Evolutionary conservation across 2,113 vertebrate genomes (phyloP), one percentile per base, ranked within the genome.

Genomic region (Pseudopipra pipra): DNA sequence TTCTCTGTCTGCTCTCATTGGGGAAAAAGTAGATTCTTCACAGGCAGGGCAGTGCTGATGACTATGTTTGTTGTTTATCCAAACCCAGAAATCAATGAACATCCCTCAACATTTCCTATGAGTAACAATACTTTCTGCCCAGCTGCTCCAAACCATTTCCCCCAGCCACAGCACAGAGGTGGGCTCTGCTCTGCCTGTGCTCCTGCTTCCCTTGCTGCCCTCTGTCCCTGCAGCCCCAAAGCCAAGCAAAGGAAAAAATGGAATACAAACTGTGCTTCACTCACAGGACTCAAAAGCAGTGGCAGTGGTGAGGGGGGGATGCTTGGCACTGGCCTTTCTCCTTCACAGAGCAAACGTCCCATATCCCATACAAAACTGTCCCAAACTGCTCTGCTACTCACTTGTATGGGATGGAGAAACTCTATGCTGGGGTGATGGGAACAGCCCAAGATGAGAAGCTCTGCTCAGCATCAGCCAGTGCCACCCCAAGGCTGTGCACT

Each of bases 191-290:
- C 35, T 62, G 25, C 61, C 14, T 10, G 13, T 18, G 44, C 63
- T 62, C 7, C 0, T 10, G 23, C 25, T 63, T 37, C 56, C 7
- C 5, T 17, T 44, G 20, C 31, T 2, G 1, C n/a, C 2, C 22
- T 5, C 14, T 4, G 51, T 55, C 25, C 30, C 49, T 37, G 37
- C 55, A 55, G 52, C 47, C 23, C 41, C 49, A 27, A 6, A 35
- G 39, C 52, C 71, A 70, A 74, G 61, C 20, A 33, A 39, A 37
- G 27, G 23, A 15, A 43, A 47, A 80, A 30, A 15, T 4, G 13
- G 9, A 67, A 39, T 30, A 51, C 28, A 56, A 58, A n/a, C 4
- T 3, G 59, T 21, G 12, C 33, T 39, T 56, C 51, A 21, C 35
- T 56, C 4, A 1, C 56, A 27, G 44, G 23, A 12, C 23, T 39